phyloP scores from a whole-genome alignment of 2,888 invertebrate species.

The Drosophila peninsularis region DNA sequence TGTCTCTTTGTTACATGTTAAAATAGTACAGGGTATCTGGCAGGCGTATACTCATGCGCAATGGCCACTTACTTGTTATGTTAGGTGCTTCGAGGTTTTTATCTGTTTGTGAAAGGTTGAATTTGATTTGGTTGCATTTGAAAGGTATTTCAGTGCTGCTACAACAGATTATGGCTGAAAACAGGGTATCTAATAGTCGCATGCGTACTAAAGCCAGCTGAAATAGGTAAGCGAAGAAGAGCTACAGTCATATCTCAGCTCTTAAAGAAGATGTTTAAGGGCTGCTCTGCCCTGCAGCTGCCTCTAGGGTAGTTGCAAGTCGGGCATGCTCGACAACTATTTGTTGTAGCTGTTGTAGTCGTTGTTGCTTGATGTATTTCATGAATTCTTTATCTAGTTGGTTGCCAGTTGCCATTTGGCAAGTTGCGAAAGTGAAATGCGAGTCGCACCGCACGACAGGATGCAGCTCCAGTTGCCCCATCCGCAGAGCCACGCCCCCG shows the following conservation, averaged over 20 bases:
- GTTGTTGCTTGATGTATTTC: slow-evolving; percentile 57
- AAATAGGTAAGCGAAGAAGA: neutral
- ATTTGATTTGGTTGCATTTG: neutral
- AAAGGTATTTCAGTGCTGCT: neutral
- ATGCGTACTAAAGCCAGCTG: neutral
- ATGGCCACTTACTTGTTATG: neutral
- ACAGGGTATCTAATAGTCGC: slow-evolving; percentile 1
- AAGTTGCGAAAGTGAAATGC: slow-evolving; percentile 72
- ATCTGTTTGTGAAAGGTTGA: neutral
- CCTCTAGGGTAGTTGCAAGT: neutral
- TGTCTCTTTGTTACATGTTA: neutral
- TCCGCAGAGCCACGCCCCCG: neutral
- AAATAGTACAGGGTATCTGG: neutral
- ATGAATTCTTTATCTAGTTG: slow-evolving; percentile 71
- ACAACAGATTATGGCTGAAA: neutral
- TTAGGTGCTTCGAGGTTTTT: neutral
- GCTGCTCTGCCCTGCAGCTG: neutral
- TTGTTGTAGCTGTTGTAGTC: slow-evolving; percentile 21
- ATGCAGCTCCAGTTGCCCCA: slow-evolving; percentile 18
- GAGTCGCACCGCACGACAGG: slow-evolving; percentile 36
- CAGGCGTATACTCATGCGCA: neutral
- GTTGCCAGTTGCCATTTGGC: slow-evolving; percentile 49
- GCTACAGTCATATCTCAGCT: neutral
- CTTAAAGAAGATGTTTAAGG: neutral
- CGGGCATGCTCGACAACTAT: neutral